Conservation (phyloP, 2,113 vertebrate genomes). For the Antennarius striatus region DNA sequence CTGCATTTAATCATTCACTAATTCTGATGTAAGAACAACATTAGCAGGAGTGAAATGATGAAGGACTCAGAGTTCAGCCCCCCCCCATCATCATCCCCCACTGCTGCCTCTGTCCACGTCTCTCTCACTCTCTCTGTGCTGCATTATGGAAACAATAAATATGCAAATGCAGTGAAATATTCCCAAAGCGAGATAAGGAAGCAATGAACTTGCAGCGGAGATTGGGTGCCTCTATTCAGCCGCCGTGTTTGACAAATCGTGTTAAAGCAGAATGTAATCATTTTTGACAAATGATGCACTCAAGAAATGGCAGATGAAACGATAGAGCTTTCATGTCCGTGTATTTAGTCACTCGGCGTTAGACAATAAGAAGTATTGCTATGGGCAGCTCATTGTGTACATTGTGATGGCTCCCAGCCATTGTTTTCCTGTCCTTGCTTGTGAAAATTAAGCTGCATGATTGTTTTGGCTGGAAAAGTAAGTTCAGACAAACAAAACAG, state of each 20-base stretch:
- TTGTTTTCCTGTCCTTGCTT: slow-evolving; percentile 39
- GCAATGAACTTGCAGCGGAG: slow-evolving; percentile 43
- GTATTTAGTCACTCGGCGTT: slow-evolving; percentile 36
- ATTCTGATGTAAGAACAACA: too few species aligned
- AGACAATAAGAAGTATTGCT: slow-evolving; percentile 41
- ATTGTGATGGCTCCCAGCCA: slow-evolving; percentile 15
- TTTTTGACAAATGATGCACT: slow-evolving; percentile 57
- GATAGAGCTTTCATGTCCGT: slow-evolving; percentile 44
- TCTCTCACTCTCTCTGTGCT: slow-evolving; percentile 3
- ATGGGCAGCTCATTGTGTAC: slow-evolving; percentile 20
- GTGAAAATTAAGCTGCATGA: slow-evolving; percentile 29
- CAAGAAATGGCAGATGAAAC: slow-evolving; percentile 53
- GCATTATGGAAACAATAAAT: slow-evolving; percentile 63
- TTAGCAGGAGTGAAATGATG: background rate
- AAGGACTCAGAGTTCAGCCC: slow-evolving; percentile 5
- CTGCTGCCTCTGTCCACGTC: background rate
- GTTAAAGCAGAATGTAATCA: slow-evolving; percentile 56
- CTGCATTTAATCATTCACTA: too few species aligned
- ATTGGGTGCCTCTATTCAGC: slow-evolving; percentile 44
- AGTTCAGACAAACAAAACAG: slow-evolving; percentile 12
- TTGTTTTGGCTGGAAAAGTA: slow-evolving; percentile 25
- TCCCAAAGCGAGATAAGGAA: slow-evolving; percentile 56
- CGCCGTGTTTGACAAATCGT: slow-evolving; percentile 37
- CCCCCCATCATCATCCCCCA: background rate
- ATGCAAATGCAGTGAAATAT: slow-evolving; percentile 61